Base-by-base conservation (phyloP, 1,140 invertebrate genomes). In the Halesus radiatus region DNA sequence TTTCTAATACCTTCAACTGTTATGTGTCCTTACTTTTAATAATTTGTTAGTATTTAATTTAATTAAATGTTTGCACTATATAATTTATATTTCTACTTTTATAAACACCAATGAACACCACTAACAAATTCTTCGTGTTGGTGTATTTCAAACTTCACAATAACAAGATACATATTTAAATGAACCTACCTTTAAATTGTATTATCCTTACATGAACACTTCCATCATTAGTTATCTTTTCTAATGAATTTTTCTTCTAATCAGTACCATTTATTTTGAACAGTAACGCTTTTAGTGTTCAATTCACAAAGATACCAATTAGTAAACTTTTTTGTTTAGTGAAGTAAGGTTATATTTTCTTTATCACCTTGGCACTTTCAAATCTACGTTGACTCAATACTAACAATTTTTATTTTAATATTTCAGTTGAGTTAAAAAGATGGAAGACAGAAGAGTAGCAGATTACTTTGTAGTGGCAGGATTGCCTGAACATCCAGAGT, bases 391-490 rank as follows among this genome's bases (percentile, higher is more conserved):
- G 16, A 50, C 0, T 70, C 8, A 45, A 45, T 8, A 45, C 37
- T 45, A 45, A 45, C 8, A 45, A 10, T 13, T 45, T 22, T 74
- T 23, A 37, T 74, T 74, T 13, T 13, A 45, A 45, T 45, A 13
- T 78, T 78, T 23, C 18, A 76, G 74, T 53, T 72, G 54, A 72
- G 20, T 53, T 13, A 32, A 37, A 53, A 79, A 80, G 81, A 96
- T 96, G 95, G 95, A 96, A 85, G 95, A 96, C 84, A 90, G 94
- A 85, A 91, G 94, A 87, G 94, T 96, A 68, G 95, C 94, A 20
- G 95, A 99, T 90, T 99, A 99, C 90, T 99, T 99, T 92, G 97
- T 99, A 78, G 95, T 99, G 53, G 98, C 98, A 86, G 98, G 98
- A 18, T 90, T 99, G 85, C 95, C 96, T 10, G 94, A 95, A 45